phyloP scores from a whole-genome alignment of 1,140 invertebrate genomes.

The Drosophila sturtevanti region DNA sequence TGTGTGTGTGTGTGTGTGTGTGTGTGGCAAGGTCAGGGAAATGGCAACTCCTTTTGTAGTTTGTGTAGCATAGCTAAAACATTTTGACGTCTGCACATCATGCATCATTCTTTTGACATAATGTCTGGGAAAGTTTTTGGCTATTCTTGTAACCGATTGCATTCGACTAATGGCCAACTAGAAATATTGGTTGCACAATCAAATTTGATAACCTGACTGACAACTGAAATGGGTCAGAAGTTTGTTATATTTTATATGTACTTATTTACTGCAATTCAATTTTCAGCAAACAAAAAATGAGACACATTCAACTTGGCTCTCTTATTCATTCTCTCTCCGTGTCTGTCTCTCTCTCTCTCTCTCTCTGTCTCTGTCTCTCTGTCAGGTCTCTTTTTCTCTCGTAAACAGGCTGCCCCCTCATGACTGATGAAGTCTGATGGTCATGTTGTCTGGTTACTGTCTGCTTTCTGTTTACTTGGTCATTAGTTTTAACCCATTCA shows the following conservation, averaged over 20 bases:
- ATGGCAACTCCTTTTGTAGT: neutral
- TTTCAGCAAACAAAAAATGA: constrained; percentile 33
- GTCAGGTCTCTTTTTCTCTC: constrained; percentile 11
- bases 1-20: constrained; percentile 2
- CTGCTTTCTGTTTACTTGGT: constrained; percentile 68
- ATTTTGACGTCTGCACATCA: constrained; percentile 49
- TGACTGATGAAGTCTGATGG: constrained; percentile 72
- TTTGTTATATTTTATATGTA: constrained; percentile 9
- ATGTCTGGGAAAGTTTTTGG: constrained; percentile 60
- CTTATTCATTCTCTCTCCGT: too few species aligned
- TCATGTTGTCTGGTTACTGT: constrained; percentile 79
- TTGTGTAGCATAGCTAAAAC: constrained; percentile 32
- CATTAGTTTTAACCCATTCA: constrained; percentile 76
- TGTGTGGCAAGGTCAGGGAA: neutral
- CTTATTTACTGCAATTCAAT: constrained; percentile 44
- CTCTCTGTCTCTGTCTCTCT: neutral
- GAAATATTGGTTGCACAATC: constrained; percentile 72
- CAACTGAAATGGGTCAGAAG: constrained; percentile 68
- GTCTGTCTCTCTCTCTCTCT: neutral
- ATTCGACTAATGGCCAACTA: constrained; percentile 63
- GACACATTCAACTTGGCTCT: neutral
- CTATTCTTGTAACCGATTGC: neutral
- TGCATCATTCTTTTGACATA: constrained; percentile 38
- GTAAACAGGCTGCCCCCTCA: constrained; percentile 40
- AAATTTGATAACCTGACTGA: constrained; percentile 76